Evolutionary conservation across 2,797 vertebrate species (phyloP), one percentile per base, ranked within the genome.

Genomic region (Tiaroga cobitis): DNA sequence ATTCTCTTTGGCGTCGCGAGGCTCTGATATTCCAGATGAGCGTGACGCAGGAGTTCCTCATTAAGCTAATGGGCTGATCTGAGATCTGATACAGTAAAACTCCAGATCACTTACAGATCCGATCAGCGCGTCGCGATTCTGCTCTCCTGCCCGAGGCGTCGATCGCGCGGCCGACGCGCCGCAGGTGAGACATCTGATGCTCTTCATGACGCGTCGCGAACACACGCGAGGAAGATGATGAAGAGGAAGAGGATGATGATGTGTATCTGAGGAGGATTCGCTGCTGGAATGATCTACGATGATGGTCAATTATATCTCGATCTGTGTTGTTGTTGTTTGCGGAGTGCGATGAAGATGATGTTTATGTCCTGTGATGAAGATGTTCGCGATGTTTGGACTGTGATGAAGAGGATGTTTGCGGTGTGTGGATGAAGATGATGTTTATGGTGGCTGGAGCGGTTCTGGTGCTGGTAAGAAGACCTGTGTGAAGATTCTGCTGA

Each of bases 391-490:
- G 94, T 92, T 93, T 94, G 85, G 85, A 83, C 69, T 70, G 43
- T 89, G 95, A 94, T 86, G 94, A 96, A 94, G 93, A 96, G 96
- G 96, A 96, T 96, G 92, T 96, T 96, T 92, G 93, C 96, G 95
- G 93, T 96, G 90, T 92, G 95, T 91, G 95, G 96, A 92, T 89
- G 95, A 94, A 72, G 51, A 93, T 95, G 94, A 94, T 97, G 92
- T 96, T 97, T 93, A 94, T 96, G 95, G 94, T 96, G 91, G 92
- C 95, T 92, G 95, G 96, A 92, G 94, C 96, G 92, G 95, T 94
- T 87, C 85, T 97, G 93, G 96, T 96, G 90, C 96, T 96, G 96
- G 96, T 97, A 90, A 92, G 92, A 87, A 65, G 70, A 85, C 49
- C 29, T 87, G 46, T 49, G 69, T 74, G 72, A 32, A 56, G 59